Percentiles rank a stretch among this genome's conserved stretches.
phyloP scores from a whole-genome alignment of 2,797 vertebrate species.

The Erethizon dorsatum region DNA sequence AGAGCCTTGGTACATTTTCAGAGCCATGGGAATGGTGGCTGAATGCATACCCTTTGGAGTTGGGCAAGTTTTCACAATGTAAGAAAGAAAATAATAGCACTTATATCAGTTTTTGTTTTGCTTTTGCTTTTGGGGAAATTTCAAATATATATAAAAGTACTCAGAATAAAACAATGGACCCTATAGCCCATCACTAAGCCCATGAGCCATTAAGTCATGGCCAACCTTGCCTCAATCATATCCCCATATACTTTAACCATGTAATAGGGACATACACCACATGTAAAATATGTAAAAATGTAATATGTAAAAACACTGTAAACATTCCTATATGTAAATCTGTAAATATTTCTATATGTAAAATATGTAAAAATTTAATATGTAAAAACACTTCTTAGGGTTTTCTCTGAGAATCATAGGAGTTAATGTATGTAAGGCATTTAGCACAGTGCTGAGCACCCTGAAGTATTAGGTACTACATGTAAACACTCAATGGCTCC shows the following conservation, averaged over 20 bases:
- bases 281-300: not conserved
- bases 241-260: not conserved
- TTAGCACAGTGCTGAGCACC: not conserved
- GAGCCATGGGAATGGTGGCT: not conserved
- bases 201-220: not conserved
- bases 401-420: not conserved
- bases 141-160: not conserved
- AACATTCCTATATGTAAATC: too few relatives aligned
- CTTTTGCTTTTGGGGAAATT: constrained; percentile 25
- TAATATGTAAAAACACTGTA: not conserved
- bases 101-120: not conserved
- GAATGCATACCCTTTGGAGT: not conserved
- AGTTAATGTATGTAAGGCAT: not conserved
- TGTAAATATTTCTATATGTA: not conserved
- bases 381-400: not conserved
- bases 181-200: not conserved
- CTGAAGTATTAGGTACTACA: not conserved
- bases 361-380: not conserved
- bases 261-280: not conserved
- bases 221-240: not conserved
- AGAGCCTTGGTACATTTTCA: not conserved
- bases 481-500: not conserved
- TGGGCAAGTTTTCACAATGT: not conserved
- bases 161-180: not conserved
- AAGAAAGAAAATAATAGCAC: not conserved